Evolutionary conservation across 1,140 invertebrate genomes (phyloP).

Genomic region (Papilio aristodemus): DNA sequence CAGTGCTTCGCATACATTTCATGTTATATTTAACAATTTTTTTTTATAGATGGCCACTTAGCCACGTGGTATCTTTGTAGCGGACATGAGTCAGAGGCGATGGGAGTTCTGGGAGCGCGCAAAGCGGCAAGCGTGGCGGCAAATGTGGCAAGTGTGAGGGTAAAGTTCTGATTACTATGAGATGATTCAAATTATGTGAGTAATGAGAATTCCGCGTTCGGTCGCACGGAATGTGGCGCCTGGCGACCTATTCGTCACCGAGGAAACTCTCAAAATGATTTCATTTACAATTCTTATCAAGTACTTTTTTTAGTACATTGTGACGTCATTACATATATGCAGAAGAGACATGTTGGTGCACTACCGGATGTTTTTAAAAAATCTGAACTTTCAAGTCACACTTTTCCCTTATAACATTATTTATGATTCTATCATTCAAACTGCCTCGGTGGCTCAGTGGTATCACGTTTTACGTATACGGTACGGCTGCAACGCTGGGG

Average conservation of each 20-base stretch:
- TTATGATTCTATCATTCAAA: too few species aligned
- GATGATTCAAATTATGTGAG: slow-evolving; percentile 8
- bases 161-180: neutral
- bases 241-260: neutral
- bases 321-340: neutral
- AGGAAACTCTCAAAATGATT: neutral
- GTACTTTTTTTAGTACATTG: too few species aligned
- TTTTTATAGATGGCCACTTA: neutral
- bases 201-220: neutral
- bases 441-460: too few species aligned
- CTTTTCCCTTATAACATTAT: too few species aligned
- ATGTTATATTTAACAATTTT: neutral
- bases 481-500: too few species aligned
- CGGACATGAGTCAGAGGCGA: neutral
- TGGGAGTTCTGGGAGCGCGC: neutral
- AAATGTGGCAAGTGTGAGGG: too few species aligned
- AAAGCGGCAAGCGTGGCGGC: neutral
- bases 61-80: neutral
- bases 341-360: too few species aligned
- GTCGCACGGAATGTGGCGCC: neutral
- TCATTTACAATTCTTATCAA: neutral
- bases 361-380: too few species aligned
- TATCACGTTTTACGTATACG: too few species aligned
- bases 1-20: too few species aligned
- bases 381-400: too few species aligned